A percentile compares a stretch with the other conserved stretches of the same genome.
These are phyloP conservation scores for Sus scrofa DNA, from an alignment of 2,113 vertebrate species.

Conservation along the genomic window T2T-Sscrofa CM000817.6:121566501-121567000, in stretches of 20 bases:
- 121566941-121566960: conserved; percentile 80
- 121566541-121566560: conserved; percentile 88
- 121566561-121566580: conserved; percentile 84
- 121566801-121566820: conserved; percentile 90
- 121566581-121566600: conserved; percentile 84
- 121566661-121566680: conserved; percentile 89
- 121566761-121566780: conserved; percentile 89
- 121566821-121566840: conserved; percentile 90
- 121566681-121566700: conserved; percentile 92
- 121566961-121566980: conserved; percentile 70
- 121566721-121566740: conserved; percentile 88
- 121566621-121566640: conserved; percentile 87
- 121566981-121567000: conserved; percentile 86
- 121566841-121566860: conserved; percentile 87
- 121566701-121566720: conserved; percentile 89
- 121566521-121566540: conserved; percentile 92
- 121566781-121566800: conserved; percentile 89
- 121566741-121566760: conserved; percentile 89
- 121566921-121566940: conserved; percentile 89
- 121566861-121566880: conserved; percentile 89
- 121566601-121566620: conserved; percentile 88
- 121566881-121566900: conserved; percentile 88
- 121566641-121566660: conserved; percentile 87
- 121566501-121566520: conserved; percentile 93
- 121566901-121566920: conserved; percentile 88